Base-by-base conservation (phyloP, 2,113 vertebrate species). In the Osmerus eperlanus region DNA sequence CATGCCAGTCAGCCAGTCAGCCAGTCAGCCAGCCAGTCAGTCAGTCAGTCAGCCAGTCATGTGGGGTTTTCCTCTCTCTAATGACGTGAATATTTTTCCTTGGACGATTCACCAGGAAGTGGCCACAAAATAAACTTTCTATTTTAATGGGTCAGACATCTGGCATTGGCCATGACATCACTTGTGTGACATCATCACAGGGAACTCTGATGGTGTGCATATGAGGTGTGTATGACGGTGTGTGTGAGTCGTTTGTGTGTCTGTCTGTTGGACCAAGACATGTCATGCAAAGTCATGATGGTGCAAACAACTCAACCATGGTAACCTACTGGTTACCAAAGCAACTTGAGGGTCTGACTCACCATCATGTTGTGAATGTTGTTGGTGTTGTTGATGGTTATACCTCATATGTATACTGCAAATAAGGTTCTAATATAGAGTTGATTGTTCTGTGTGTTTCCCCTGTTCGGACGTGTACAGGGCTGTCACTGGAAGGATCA, bases 101-200 rank as follows among this genome's bases (percentile, higher is more conserved):
- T 53, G 12, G 25, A n/a, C 6, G 65, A 77, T 72, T 74, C 64
- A 74, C 71, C 70, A 72, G 53, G 51, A 77, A 65, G 59, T 77
- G 65, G 63, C 77, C 66, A 18, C 64, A 73, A 72, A 69, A 55
- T 65, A 73, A 28, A 74, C 74, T 77, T 83, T 73, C 73, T 78
- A 71, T 80, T 80, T 78, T 19, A 78, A 72, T 71, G 78, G 60
- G 28, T 70, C 76, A 69, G 69, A 78, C 70, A 63, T 83, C 75
- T 83, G 72, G 64, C 61, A 70, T 75, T 77, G 52, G 61, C 16
- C 41, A 60, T 41, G 21, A 69, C 71, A 77, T 53, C 65, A 28
- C 25, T 67, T 65, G 69, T 65, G 63, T 83, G 75, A 83, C 67
- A 41, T 80, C 75, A 78, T 80, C 73, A 75, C 68, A 74, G 72